Base-by-base conservation (phyloP, 2,888 invertebrate species). In the Drosophila greeni region DNA sequence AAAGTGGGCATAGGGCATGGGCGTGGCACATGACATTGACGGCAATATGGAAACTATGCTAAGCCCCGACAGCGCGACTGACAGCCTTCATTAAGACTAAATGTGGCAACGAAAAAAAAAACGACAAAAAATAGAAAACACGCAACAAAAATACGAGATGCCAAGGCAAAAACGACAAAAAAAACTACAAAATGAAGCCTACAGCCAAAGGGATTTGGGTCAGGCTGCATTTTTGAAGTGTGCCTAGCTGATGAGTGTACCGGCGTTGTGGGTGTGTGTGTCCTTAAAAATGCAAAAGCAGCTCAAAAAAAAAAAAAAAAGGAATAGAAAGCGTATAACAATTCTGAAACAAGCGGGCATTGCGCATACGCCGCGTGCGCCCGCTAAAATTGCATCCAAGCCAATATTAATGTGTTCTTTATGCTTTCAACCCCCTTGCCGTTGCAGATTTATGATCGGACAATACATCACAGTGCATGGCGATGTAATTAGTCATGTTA, bases 401-500 rank as follows among this genome's bases (percentile, higher is more conserved):
- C 59, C 58, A 47, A 69, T 80, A 74, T 76, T 79, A 82, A 82
- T 76, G 71, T 52, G 43, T 57, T 59, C 53, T 57, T 53, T 58
- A 43, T 26, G 37, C 55, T 57, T 36, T 68, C 66, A 66, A 34
- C 53, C 49, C 26, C 14, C 37, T 48, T 69, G 18, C 40, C 61
- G 14, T 67, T 73, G 37, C 90, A 93, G 94, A 89, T 94, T 93
- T 88, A 92, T 94, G 87, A 93, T 94, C 86, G 94, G 94, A 39
- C 94, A 94, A 87, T 94, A 94, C 88, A 93, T 93, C 79, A 94
- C 92, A 62, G 92, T 93, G 43, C 93, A 94, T 82, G 95, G 94
- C 58, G 95, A 95, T 88, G 94, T 95, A 78, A 93, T 95, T 87
- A 94, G 95, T 87, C 94, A 94, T 89, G 94, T 95, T 78, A 95